Evolutionary conservation across 2,888 invertebrate genomes (phyloP).

Genomic region (Icerya purchasi): DNA sequence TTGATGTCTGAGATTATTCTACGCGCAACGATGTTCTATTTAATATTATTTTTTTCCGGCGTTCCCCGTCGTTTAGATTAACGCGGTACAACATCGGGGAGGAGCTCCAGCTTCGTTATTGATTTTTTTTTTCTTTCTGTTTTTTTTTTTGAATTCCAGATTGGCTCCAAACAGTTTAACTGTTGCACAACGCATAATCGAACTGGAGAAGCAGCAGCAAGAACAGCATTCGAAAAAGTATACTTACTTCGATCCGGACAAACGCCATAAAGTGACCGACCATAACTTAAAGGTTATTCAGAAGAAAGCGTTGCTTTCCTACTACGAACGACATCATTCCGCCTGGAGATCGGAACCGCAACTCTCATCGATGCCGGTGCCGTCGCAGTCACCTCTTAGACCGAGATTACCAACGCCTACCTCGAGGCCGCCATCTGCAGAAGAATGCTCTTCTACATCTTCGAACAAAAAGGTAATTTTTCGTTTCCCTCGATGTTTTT

Average conservation of each 20-base stretch:
- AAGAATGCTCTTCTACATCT: constrained; percentile 27
- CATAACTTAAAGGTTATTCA: constrained; percentile 53
- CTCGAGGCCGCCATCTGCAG: constrained; percentile 41
- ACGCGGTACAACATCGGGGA: no score
- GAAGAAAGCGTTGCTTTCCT: constrained; percentile 58
- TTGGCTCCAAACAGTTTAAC: constrained; percentile 28
- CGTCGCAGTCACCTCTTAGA: constrained; percentile 21
- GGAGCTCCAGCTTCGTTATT: neutral
- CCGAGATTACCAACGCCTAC: constrained; percentile 18
- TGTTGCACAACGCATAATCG: constrained; percentile 41
- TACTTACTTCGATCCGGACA: constrained; percentile 48
- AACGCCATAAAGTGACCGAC: constrained; percentile 21
- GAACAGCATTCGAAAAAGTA: constrained; percentile 31
- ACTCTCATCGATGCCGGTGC: constrained; percentile 24
- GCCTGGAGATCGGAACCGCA: constrained; percentile 39
- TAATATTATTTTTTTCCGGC: no score
- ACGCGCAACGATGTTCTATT: no score
- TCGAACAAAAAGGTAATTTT: constrained; percentile 16
- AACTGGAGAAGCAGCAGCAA: constrained; percentile 34
- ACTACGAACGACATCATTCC: constrained; percentile 48
- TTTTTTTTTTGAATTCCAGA: constrained; percentile 2
- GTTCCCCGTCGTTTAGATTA: no score
- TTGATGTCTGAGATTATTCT: no score
- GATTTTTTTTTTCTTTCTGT: constrained; percentile 1
- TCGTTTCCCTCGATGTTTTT: no score